Conservation (phyloP, 2,113 vertebrate species). For the Apeltes quadracus region DNA sequence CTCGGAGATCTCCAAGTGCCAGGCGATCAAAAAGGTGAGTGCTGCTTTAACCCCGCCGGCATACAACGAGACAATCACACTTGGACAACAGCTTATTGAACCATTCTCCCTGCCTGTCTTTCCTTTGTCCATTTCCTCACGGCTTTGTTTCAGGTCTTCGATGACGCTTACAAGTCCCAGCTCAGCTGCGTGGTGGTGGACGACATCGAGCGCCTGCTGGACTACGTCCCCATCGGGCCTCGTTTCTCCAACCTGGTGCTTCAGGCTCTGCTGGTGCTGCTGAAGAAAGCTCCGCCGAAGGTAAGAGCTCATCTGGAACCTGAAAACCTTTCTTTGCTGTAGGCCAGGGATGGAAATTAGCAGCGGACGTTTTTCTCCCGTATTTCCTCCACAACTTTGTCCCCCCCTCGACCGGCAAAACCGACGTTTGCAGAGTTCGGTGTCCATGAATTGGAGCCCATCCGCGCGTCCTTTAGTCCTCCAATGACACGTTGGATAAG, state of each 20-base stretch:
- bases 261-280: constrained; percentile 93
- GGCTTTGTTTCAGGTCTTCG: constrained; percentile 86
- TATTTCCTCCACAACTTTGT: no score
- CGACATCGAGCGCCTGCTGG: constrained; percentile 94
- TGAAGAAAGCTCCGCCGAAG: constrained; percentile 96
- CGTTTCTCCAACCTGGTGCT: constrained; percentile 97
- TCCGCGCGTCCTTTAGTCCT: no score
- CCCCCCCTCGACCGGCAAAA: no score
- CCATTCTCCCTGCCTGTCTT: background rate
- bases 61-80: background rate
- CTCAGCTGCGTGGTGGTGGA: constrained; percentile 98
- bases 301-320: constrained; percentile 66
- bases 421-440: no score
- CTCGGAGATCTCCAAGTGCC: constrained; percentile 97
- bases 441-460: no score
- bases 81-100: background rate
- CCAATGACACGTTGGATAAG: no score
- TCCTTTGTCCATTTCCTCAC: background rate
- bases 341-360: no score
- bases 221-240: constrained; percentile 97
- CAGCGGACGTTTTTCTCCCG: no score
- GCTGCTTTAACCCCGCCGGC: background rate
- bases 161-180: constrained; percentile 97
- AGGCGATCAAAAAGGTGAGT: constrained; percentile 96
- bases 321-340: no score